Base-by-base conservation (phyloP, 2,797 vertebrate genomes). In the Anolis apletophallus region DNA sequence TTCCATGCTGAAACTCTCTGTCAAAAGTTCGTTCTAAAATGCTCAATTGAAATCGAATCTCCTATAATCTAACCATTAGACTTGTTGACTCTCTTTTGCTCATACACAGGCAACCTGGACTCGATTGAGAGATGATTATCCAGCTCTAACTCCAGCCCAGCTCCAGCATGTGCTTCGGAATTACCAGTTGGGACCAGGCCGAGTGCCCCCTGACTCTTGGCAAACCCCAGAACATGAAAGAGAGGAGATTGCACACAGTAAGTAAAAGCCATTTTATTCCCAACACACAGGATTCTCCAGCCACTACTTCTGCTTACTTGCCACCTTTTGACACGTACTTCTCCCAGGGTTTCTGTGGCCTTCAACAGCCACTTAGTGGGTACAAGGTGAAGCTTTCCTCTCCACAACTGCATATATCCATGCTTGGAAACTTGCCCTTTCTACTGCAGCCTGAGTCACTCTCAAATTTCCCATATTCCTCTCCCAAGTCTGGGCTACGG, bases 131-230 rank as follows among this genome's bases (percentile, higher is more conserved):
- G 97, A 96, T 50, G 98, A 98, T 50, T 97, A 98, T 82, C 91
- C 93, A 32, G 96, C 97, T 77, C 88, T 99, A 93, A 98, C 96
- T 69, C 95, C 97, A 3, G 94, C 97, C 83, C 98, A 99, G 95
- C 96, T 99, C 88, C 97, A 98, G 94, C 98, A 98, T 86, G 95
- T 99, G 85, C 97, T 99, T 89, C 97, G 96, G 85, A 97, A 98
- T 93, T 99, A 99, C 93, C 98, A 98, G 89, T 93, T 98, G 93
- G 98, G 98, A 85, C 97, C 97, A 67, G 97, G 97, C 64, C 96
- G 97, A 64, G 96, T 96, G 2, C 94, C 97, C 9, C 98, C 98
- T 1, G 94, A 96, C 19, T 95, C 96, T 84, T 98, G 98, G 98
- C 95, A 94, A 88, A 97, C 96, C 73, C 97, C 96, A 0, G 92